A percentile compares a stretch with the other conserved stretches of the same genome.
Evolutionary conservation across 2,113 vertebrate species (phyloP).

Genomic region (Microtus oregoni): DNA sequence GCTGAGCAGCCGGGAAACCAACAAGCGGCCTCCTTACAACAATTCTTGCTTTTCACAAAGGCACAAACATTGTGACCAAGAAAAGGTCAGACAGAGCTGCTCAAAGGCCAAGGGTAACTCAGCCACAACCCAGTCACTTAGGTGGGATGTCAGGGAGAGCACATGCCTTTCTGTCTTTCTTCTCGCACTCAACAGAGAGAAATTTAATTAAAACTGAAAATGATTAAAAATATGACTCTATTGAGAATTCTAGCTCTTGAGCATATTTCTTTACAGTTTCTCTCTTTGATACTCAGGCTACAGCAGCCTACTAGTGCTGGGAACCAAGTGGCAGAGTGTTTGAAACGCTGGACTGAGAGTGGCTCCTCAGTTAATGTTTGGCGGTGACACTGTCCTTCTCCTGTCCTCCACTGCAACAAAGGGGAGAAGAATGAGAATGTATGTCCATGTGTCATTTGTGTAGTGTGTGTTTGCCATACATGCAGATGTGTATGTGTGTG

Average conservation of each 20-base stretch:
- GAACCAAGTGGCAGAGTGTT: not conserved
- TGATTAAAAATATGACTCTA: not conserved
- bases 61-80: not conserved
- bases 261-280: not conserved
- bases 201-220: not conserved
- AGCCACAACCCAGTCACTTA: not conserved
- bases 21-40: too few relatives aligned
- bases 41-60: not conserved
- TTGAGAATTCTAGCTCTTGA: not conserved
- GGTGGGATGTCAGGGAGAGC: accelerated
- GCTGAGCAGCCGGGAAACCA: too few relatives aligned
- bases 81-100: not conserved
- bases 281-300: not conserved
- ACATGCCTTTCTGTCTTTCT: not conserved
- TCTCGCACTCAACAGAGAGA: not conserved
- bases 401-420: not conserved
- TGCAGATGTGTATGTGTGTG: too few relatives aligned
- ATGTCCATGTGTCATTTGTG: not conserved
- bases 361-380: not conserved
- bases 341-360: not conserved
- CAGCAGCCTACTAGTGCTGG: not conserved
- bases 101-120: not conserved
- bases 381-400: not conserved
- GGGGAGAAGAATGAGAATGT: not conserved
- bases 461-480: not conserved